Conservation (phyloP, 2,113 vertebrate genomes). For the Lophius piscatorius region DNA sequence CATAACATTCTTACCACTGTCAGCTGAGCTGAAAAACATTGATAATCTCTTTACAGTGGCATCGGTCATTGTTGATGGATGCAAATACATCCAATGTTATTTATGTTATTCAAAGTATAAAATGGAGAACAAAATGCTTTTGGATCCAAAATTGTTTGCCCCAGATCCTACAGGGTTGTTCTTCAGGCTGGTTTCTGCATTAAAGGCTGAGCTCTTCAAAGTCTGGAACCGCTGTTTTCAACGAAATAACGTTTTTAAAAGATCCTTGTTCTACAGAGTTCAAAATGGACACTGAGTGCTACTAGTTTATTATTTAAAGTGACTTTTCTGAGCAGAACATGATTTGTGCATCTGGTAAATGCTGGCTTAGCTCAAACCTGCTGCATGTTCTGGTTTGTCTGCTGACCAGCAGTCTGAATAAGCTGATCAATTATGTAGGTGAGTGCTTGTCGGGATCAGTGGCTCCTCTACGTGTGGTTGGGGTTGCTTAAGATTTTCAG, state of each 20-base stretch:
- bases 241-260: conserved; percentile 2
- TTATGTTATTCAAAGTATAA: neutral
- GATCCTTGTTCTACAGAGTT: conserved; percentile 5
- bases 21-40: neutral
- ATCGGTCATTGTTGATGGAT: no score
- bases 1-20: no score
- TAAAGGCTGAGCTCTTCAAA: no score
- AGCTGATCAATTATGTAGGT: conserved; percentile 25
- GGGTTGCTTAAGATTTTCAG: conserved; percentile 1
- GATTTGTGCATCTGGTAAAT: conserved; percentile 33
- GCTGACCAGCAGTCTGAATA: conserved; percentile 18
- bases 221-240: neutral
- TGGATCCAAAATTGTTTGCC: neutral
- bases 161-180: neutral
- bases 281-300: conserved; percentile 11
- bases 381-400: neutral
- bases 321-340: conserved; percentile 12
- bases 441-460: conserved; percentile 27
- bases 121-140: neutral
- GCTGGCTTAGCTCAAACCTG: conserved; percentile 2
- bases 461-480: conserved; percentile 3
- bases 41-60: no score
- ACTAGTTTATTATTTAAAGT: conserved; percentile 41
- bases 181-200: neutral
- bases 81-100: neutral